phyloP scores from a whole-genome alignment of 2,113 vertebrate species.

The Vimba vimba region DNA sequence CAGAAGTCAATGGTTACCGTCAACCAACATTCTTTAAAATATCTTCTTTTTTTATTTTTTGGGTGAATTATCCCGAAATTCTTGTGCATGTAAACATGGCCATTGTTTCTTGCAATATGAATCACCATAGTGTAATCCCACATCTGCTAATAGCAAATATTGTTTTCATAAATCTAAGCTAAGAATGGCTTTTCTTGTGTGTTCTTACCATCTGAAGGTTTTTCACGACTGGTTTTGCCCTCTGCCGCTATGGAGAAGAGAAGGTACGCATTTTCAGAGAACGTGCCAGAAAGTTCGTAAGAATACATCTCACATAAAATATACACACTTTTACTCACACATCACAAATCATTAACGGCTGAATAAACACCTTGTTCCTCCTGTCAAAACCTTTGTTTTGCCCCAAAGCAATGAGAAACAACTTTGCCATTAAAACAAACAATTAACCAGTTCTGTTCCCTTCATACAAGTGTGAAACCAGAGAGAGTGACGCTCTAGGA shows the following conservation, averaged over 20 bases:
- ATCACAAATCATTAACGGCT: slow-evolving; percentile 39
- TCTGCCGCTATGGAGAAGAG: slow-evolving; percentile 84
- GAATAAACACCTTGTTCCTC: slow-evolving; percentile 30
- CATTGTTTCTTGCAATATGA: no score
- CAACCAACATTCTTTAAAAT: no score
- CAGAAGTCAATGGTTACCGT: no score
- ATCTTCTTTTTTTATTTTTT: no score
- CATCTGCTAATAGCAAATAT: neutral
- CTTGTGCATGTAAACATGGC: no score
- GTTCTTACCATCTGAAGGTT: slow-evolving; percentile 81
- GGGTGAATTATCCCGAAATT: no score
- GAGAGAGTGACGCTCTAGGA: neutral
- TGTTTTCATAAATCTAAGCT: neutral
- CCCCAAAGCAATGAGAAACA: slow-evolving; percentile 26
- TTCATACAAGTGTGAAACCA: neutral
- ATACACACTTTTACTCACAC: slow-evolving; percentile 8
- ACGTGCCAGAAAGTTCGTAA: neutral
- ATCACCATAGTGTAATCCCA: neutral
- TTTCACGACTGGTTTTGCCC: slow-evolving; percentile 84
- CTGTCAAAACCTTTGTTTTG: slow-evolving; percentile 28
- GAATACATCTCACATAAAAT: neutral
- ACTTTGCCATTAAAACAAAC: slow-evolving; percentile 33
- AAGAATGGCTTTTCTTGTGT: neutral
- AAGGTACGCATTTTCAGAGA: slow-evolving; percentile 41
- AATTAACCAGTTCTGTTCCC: slow-evolving; percentile 5